Evolutionary conservation across 2,797 vertebrate genomes (phyloP).

Genomic region (Cuniculus paca): DNA sequence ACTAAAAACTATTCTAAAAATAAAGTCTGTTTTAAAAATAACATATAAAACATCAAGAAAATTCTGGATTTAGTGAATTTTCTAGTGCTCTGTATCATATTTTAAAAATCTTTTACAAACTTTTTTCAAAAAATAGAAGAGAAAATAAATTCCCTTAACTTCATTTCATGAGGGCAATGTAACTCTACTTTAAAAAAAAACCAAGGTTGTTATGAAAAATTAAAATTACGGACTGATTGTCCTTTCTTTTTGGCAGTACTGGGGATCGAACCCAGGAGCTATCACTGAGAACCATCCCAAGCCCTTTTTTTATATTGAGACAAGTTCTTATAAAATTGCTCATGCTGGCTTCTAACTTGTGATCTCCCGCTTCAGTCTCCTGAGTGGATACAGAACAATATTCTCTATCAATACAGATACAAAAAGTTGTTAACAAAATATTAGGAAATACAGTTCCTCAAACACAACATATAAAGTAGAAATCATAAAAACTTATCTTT

Average conservation of each 20-base stretch:
- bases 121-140: not conserved
- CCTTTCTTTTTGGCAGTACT: not conserved
- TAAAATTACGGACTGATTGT: not conserved
- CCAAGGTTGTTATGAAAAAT: not conserved
- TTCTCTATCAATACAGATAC: not conserved
- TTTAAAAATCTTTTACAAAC: not conserved
- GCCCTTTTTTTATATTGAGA: not conserved
- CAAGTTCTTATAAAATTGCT: not conserved
- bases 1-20: not conserved
- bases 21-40: not conserved
- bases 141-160: not conserved
- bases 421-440: not conserved
- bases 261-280: not conserved
- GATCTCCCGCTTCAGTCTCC: not conserved
- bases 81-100: not conserved
- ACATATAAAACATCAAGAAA: not conserved
- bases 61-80: not conserved
- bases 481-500: not conserved
- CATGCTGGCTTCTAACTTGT: not conserved
- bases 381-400: not conserved
- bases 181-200: not conserved
- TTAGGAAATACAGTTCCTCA: not conserved
- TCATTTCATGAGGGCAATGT: not conserved
- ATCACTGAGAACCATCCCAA: not conserved
- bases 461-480: not conserved